Evolutionary conservation across 2,888 invertebrate genomes (phyloP).

Genomic region (Gymnocheta viridis): DNA sequence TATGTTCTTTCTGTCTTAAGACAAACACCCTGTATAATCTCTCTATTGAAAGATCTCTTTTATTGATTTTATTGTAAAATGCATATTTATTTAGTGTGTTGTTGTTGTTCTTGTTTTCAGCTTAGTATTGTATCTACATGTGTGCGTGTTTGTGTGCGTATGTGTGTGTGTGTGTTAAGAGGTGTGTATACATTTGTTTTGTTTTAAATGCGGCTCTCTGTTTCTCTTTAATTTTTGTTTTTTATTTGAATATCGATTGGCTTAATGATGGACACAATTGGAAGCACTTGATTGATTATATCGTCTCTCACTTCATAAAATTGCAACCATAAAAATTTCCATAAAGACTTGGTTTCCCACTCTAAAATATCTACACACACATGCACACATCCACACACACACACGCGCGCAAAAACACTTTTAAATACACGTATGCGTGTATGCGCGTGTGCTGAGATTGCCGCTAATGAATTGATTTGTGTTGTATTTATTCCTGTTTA

Average conservation of each 20-base stretch:
- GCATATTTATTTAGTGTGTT: background rate
- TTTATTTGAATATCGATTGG: constrained; percentile 51
- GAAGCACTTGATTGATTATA: constrained; percentile 77
- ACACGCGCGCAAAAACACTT: too few species aligned
- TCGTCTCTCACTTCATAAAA: constrained; percentile 80
- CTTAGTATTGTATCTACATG: background rate
- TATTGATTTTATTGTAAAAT: background rate
- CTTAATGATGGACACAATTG: constrained; percentile 64
- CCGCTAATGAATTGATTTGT: constrained; percentile 23
- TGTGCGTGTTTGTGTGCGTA: constrained; percentile 24
- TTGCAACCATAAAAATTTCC: constrained; percentile 54
- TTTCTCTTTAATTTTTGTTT: constrained; percentile 24
- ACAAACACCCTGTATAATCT: too few species aligned
- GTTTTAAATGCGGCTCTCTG: background rate
- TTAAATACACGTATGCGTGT: background rate
- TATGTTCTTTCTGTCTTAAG: too few species aligned
- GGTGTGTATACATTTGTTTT: background rate
- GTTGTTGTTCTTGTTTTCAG: too few species aligned
- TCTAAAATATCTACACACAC: background rate
- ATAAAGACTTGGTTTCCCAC: constrained; percentile 10
- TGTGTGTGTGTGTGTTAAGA: too few species aligned
- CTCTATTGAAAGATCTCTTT: too few species aligned
- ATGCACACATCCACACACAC: background rate
- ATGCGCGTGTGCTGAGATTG: background rate
- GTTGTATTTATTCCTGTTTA: constrained; percentile 38